phyloP scores from a whole-genome alignment of 1,140 invertebrate species.

The Lepidurus arcticus region DNA sequence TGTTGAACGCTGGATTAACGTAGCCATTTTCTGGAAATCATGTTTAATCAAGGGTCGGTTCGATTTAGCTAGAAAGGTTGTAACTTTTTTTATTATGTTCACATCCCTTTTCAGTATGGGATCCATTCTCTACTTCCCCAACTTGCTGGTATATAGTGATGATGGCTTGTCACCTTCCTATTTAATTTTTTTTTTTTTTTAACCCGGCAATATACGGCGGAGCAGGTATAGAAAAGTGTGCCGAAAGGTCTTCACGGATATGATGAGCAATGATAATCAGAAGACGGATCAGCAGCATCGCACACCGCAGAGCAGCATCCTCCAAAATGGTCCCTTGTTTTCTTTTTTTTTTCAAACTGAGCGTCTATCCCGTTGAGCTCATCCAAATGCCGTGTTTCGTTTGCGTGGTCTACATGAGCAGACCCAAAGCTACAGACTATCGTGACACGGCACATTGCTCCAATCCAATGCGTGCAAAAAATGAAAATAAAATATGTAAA shows the following conservation, averaged over 20 bases:
- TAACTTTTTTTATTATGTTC: too few species aligned
- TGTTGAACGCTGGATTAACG: too few species aligned
- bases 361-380: neutral
- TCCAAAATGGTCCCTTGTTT: neutral
- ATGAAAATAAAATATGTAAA: neutral
- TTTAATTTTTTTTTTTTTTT: too few species aligned
- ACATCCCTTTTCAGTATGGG: too few species aligned
- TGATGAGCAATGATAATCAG: slow-evolving; percentile 1
- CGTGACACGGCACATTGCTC: slow-evolving; percentile 20
- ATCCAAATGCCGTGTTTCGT: neutral
- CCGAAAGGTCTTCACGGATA: neutral
- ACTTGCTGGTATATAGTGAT: neutral
- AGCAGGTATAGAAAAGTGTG: neutral
- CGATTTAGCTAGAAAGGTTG: too few species aligned
- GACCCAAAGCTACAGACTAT: slow-evolving; percentile 9
- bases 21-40: too few species aligned
- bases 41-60: too few species aligned
- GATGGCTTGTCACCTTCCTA: neutral
- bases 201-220: neutral
- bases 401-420: slow-evolving; percentile 18
- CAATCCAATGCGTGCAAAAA: neutral
- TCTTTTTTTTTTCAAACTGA: neutral
- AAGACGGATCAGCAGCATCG: neutral
- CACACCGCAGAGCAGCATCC: neutral
- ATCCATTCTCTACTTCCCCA: too few species aligned